A percentile compares a stretch with the other conserved stretches of the same genome.
These are phyloP conservation scores for Achlya flavicornis DNA, from an alignment of 2,888 invertebrate species.

Conservation along the genomic window DNA sequence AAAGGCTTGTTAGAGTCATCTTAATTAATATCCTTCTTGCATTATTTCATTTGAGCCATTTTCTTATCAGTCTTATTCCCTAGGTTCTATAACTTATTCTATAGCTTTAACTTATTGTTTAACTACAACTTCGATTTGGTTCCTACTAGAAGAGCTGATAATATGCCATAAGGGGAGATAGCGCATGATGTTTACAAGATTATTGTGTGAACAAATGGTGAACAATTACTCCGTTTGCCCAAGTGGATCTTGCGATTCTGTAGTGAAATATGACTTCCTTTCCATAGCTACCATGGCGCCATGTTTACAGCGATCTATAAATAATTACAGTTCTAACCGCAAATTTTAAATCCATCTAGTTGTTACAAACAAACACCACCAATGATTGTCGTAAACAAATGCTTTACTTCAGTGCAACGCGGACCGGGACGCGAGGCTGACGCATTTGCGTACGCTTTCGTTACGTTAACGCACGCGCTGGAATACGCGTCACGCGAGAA, in stretches of 20 bases:
- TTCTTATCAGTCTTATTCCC: neutral
- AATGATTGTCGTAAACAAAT: neutral
- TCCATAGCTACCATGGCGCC: neutral
- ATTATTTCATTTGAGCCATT: neutral
- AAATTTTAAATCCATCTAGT: conserved; percentile 5
- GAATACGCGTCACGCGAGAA: neutral
- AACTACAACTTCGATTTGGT: no score
- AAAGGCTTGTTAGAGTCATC: neutral
- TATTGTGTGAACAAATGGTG: no score
- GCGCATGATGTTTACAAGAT: no score
- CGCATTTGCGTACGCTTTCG: neutral
- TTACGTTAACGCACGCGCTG: conserved; percentile 4
- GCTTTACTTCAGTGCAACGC: neutral
- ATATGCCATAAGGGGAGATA: no score
- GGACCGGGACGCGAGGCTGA: neutral
- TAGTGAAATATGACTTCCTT: no score
- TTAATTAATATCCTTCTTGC: neutral
- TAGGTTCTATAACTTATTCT: no score
- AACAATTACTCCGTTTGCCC: no score
- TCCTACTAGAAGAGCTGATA: no score
- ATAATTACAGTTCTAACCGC: neutral
- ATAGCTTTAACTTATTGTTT: no score
- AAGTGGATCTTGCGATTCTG: no score
- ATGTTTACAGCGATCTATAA: neutral
- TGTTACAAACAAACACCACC: conserved; percentile 8